Conservation (phyloP, 2,113 vertebrate species). For the Sphyrna mokarran region DNA sequence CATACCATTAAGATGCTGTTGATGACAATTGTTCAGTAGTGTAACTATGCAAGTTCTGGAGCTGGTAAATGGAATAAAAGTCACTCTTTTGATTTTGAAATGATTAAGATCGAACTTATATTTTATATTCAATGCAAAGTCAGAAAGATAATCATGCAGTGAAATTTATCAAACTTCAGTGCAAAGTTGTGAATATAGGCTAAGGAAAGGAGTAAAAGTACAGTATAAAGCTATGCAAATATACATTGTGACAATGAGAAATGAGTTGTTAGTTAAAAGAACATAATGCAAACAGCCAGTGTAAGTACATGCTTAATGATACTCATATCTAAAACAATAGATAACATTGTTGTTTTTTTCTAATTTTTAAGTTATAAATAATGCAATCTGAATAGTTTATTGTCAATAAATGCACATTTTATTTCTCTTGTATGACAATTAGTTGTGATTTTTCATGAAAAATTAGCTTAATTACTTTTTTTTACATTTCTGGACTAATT, state of each 20-base stretch:
- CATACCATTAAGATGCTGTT: not conserved
- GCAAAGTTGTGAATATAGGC: not conserved
- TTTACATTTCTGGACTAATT: not conserved
- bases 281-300: not conserved
- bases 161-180: not conserved
- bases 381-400: not conserved
- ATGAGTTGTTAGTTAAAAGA: not conserved
- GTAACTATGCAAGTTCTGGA: not conserved
- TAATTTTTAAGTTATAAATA: not conserved
- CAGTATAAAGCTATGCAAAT: not conserved
- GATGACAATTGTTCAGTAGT: not conserved
- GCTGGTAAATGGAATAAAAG: not conserved
- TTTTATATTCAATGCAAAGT: not conserved
- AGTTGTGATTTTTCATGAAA: not conserved
- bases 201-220: not conserved
- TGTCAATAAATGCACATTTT: constrained; percentile 21
- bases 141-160: not conserved
- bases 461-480: not conserved
- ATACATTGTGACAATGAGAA: not conserved
- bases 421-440: constrained; percentile 6
- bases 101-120: not conserved
- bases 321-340: not conserved
- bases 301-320: not conserved
- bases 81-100: not conserved
- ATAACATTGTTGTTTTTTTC: not conserved